phyloP scores from a whole-genome alignment of 1,140 invertebrate genomes.

The Pseudomyrmex dendroicus region DNA sequence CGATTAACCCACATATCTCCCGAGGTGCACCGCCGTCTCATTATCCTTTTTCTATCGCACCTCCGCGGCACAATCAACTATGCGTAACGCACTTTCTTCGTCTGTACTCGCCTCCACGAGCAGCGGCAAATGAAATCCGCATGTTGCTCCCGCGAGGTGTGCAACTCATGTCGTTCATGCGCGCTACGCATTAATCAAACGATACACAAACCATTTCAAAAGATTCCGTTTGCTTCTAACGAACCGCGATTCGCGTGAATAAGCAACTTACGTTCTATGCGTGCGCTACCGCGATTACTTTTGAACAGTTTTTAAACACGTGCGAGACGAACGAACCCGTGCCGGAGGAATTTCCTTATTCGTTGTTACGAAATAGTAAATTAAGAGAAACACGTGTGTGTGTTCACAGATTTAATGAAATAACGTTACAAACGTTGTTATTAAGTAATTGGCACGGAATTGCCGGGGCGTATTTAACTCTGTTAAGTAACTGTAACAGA shows the following conservation, averaged over 20 bases:
- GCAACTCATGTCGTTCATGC: conserved; percentile 9
- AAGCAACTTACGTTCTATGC: background rate
- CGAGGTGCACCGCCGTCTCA: conserved; percentile 12
- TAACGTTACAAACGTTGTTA: conserved; percentile 15
- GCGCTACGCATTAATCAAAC: conserved; percentile 31
- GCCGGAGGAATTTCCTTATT: conserved; percentile 10
- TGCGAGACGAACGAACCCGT: conserved; percentile 13
- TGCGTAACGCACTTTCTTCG: conserved; percentile 63
- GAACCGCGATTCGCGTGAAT: background rate
- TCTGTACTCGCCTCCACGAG: conserved; percentile 26
- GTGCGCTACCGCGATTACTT: too few species aligned
- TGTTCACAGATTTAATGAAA: conserved; percentile 23
- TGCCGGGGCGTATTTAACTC: background rate
- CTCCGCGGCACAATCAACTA: conserved; percentile 61
- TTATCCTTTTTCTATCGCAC: conserved; percentile 48
- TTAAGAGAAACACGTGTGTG: background rate
- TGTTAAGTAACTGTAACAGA: conserved; percentile 20
- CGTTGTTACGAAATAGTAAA: conserved; percentile 42
- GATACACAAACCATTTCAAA: background rate
- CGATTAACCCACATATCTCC: conserved; percentile 60
- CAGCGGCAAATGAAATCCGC: conserved; percentile 6
- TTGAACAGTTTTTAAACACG: conserved; percentile 9
- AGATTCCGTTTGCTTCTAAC: background rate
- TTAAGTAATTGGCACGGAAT: conserved; percentile 15
- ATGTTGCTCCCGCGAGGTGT: background rate